Conservation (phyloP, 2,113 vertebrate genomes). For the Microtus oregoni region DNA sequence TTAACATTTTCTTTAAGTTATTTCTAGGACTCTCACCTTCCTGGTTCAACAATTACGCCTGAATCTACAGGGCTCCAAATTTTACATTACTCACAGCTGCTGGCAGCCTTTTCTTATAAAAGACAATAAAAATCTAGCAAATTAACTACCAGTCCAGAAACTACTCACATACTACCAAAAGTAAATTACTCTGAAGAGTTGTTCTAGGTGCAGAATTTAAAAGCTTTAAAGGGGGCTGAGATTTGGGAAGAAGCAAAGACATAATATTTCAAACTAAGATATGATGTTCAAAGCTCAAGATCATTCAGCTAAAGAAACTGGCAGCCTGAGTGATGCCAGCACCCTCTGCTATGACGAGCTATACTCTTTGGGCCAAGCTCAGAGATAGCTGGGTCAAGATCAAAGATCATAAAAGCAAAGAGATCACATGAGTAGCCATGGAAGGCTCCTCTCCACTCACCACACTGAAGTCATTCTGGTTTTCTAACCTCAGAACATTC, state of each 20-base stretch:
- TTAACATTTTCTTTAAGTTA: constrained; percentile 16
- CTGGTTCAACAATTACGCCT: neutral
- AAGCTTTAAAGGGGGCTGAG: neutral
- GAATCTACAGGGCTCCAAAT: neutral
- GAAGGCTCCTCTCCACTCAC: neutral
- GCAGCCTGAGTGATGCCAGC: neutral
- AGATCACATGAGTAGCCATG: neutral
- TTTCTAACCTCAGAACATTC: neutral
- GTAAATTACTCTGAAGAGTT: neutral
- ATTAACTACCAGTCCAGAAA: neutral
- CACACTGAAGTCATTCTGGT: neutral
- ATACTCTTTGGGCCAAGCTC: neutral
- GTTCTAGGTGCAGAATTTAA: neutral
- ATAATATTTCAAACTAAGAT: neutral
- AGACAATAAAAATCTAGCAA: constrained; percentile 23
- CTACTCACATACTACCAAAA: neutral
- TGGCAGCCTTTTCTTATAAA: neutral
- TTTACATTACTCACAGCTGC: neutral
- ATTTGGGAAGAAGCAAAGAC: neutral
- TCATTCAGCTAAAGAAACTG: neutral
- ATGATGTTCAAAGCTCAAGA: neutral
- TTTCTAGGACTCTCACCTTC: neutral
- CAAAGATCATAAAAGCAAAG: neutral
- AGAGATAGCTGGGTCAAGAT: neutral
- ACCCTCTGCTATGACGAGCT: neutral